Evolutionary conservation across 2,888 invertebrate genomes (phyloP).

Genomic region (Darwinula stevensoni): DNA sequence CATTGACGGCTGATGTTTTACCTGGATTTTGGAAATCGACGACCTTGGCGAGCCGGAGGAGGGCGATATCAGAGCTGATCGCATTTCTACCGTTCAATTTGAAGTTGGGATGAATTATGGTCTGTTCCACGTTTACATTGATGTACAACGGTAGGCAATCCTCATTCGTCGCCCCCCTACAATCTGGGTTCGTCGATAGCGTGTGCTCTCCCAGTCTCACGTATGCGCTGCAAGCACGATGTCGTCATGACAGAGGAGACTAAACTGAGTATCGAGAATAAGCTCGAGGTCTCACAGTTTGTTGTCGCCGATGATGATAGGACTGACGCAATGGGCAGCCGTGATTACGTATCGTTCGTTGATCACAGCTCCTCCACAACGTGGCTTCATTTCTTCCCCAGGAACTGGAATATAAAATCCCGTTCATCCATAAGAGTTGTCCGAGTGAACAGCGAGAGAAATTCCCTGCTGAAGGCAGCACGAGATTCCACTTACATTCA

Average conservation of each 20-base stretch:
- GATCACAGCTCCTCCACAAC: not conserved
- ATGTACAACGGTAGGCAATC: too few relatives aligned
- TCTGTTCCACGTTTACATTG: not conserved
- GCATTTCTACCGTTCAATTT: not conserved
- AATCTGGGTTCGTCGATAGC: not conserved
- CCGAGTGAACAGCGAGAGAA: not conserved
- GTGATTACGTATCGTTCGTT: conserved; percentile 1
- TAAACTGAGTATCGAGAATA: too few relatives aligned
- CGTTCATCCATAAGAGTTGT: not conserved
- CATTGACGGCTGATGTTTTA: too few relatives aligned
- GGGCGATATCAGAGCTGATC: not conserved
- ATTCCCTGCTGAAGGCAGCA: not conserved
- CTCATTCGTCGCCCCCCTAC: too few relatives aligned
- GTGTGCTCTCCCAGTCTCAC: not conserved
- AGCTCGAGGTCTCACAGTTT: too few relatives aligned
- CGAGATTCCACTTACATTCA: too few relatives aligned
- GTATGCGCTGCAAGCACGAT: not conserved
- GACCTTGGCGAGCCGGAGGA: not conserved
- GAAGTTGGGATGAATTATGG: not conserved
- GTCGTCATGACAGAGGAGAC: too few relatives aligned
- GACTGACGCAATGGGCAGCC: conserved; percentile 1
- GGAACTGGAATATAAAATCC: not conserved
- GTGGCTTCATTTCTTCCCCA: not conserved
- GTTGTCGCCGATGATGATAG: too few relatives aligned
- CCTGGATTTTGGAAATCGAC: too few relatives aligned